phyloP scores from a whole-genome alignment of 2,888 invertebrate genomes.

The Athalia cordata region DNA sequence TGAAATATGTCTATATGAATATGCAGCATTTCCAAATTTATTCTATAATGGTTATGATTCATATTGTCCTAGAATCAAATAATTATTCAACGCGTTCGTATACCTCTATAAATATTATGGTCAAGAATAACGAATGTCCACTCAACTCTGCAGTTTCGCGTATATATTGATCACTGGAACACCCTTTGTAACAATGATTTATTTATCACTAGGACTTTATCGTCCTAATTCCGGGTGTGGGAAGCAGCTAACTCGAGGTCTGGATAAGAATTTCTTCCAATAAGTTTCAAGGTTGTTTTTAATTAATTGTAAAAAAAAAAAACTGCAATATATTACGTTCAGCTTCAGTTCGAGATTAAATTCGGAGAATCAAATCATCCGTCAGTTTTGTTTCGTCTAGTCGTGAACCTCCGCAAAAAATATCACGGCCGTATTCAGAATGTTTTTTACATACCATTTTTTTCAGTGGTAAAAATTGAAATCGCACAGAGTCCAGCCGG shows the following conservation, averaged over 20 bases:
- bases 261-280: constrained; percentile 10
- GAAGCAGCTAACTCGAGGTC: constrained; percentile 7
- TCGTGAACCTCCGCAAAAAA: too few relatives aligned
- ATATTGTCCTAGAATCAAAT: constrained; percentile 5
- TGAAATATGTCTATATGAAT: constrained; percentile 28
- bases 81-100: constrained; percentile 8
- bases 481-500: too few relatives aligned
- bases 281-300: constrained; percentile 1
- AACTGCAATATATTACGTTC: not conserved
- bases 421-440: too few relatives aligned
- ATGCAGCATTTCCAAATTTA: constrained; percentile 25
- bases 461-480: too few relatives aligned
- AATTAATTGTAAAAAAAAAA: constrained; percentile 10
- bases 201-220: constrained; percentile 33
- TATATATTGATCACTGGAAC: constrained; percentile 28
- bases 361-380: not conserved
- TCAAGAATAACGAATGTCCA: constrained; percentile 10
- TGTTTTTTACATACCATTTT: too few relatives aligned
- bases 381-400: too few relatives aligned
- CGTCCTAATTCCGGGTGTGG: not conserved
- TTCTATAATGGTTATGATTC: constrained; percentile 13
- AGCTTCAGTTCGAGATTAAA: not conserved
- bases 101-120: not conserved
- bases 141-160: not conserved
- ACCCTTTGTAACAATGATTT: constrained; percentile 31